Percentiles rank a stretch among this genome's conserved stretches.
phyloP scores from a whole-genome alignment of 2,113 vertebrate species.

The Gorilla gorilla region DNA sequence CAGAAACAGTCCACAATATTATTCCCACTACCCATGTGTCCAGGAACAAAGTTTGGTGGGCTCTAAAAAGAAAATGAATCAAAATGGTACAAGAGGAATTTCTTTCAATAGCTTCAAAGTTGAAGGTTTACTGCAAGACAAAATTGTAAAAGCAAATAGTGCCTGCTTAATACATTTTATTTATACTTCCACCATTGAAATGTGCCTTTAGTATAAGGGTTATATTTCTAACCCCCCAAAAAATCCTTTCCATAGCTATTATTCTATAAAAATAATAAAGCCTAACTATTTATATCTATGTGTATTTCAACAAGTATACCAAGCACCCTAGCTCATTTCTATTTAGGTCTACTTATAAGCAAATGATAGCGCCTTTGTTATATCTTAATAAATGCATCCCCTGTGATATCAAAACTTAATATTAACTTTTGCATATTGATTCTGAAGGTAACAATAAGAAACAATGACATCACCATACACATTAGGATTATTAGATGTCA shows the following conservation, averaged over 20 bases:
- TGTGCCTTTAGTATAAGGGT: not conserved
- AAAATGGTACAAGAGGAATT: not conserved
- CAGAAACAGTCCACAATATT: not conserved
- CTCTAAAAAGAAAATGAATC: not conserved
- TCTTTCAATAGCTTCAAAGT: not conserved
- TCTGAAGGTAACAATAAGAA: conserved; percentile 33
- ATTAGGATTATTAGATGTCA: conserved; percentile 58
- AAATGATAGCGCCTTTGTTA: not conserved
- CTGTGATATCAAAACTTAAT: not conserved
- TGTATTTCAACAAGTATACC: not conserved
- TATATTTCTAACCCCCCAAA: not conserved
- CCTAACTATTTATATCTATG: not conserved
- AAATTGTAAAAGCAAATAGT: conserved; percentile 27
- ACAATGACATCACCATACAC: conserved; percentile 56
- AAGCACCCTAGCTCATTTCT: not conserved
- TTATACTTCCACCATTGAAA: not conserved
- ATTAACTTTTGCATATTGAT: conserved; percentile 56
- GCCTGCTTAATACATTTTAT: not conserved
- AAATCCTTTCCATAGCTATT: not conserved
- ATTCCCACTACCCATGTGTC: not conserved
- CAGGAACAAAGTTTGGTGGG: not conserved
- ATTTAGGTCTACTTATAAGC: not conserved
- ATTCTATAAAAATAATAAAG: not conserved
- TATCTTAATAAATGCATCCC: not conserved
- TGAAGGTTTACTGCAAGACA: not conserved